Base-by-base conservation (phyloP, 1,140 invertebrate genomes). In the Brachionus rotundiformis region DNA sequence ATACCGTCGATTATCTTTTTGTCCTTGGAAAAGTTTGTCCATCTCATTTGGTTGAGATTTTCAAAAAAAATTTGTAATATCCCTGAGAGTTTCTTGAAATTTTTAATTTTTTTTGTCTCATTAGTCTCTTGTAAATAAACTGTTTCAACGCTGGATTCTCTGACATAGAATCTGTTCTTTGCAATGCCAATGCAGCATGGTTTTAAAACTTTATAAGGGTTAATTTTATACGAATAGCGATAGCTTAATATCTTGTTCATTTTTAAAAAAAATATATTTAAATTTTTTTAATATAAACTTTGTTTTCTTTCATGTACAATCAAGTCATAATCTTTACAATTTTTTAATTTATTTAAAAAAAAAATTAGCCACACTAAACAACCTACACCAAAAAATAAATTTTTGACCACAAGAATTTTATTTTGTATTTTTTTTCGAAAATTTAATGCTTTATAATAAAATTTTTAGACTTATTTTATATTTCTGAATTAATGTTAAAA, bases 31-130 rank as follows among this genome's bases (percentile, higher is more conserved):
- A 23, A 13, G 25, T 41, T 29, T 47, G 41, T 73, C 68, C 68
- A 73, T 41, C 44, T 73, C 19, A 73, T 23, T 73, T 73, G 68
- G 19, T 3, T 44, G 2, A 73, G 29, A 11, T 44, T 41, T 39
- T 73, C 68, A 10, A 73, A 73, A 41, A 73, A 73, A 25, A 25
- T 4, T 39, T 73, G 23, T 4, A 73, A 11, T 25, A 73, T 41
- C 25, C 16, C 27, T 2, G 68, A 73, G 10, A 73, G 13, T 73
- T 73, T 73, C 25, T 73, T 73, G 23, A 73, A 73, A n/a, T 73
- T 73, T 44, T 73, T 73, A 25, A 73, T 11, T 25, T 73, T 73
- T 73, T 73, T 44, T 11, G 25, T 29, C 16, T 73, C 68, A 73
- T 13, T 33, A 3, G 27, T 68, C 16, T 68, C 63, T 68, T 68